A percentile compares a stretch with the other conserved stretches of the same genome.
phyloP scores from a whole-genome alignment of 2,888 invertebrate species.

The Carterocephalus palaemon region DNA sequence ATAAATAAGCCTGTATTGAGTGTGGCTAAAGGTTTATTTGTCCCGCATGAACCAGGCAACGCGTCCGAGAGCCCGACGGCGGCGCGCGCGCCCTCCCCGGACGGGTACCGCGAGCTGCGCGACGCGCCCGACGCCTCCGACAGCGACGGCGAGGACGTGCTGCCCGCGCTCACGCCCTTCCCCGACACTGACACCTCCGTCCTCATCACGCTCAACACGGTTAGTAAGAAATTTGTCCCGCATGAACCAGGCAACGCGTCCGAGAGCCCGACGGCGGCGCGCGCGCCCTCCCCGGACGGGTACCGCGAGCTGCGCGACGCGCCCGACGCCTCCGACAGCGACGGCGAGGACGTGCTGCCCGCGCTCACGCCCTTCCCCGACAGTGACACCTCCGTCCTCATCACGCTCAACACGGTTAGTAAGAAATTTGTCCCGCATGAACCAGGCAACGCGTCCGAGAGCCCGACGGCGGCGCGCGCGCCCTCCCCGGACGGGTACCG shows the following conservation, averaged over 20 bases:
- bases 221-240: conserved; percentile 31
- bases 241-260: conserved; percentile 43
- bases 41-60: conserved; percentile 36
- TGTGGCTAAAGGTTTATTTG: conserved; percentile 2
- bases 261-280: conserved; percentile 53
- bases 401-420: conserved; percentile 54
- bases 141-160: conserved; percentile 67
- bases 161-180: conserved; percentile 52
- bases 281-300: conserved; percentile 55
- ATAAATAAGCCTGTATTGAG: too few species aligned
- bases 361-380: conserved; percentile 55
- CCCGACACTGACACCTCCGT: conserved; percentile 51
- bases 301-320: conserved; percentile 61
- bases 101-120: conserved; percentile 58
- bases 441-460: conserved; percentile 51
- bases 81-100: conserved; percentile 52
- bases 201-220: conserved; percentile 55
- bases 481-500: conserved; percentile 58
- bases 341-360: conserved; percentile 63
- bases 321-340: conserved; percentile 64
- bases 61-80: conserved; percentile 54
- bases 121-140: conserved; percentile 63
- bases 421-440: not conserved
- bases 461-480: conserved; percentile 50
- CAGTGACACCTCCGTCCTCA: conserved; percentile 47